Evolutionary conservation across 1,140 invertebrate species (phyloP).

Genomic region (Bilobella aurantiaca): DNA sequence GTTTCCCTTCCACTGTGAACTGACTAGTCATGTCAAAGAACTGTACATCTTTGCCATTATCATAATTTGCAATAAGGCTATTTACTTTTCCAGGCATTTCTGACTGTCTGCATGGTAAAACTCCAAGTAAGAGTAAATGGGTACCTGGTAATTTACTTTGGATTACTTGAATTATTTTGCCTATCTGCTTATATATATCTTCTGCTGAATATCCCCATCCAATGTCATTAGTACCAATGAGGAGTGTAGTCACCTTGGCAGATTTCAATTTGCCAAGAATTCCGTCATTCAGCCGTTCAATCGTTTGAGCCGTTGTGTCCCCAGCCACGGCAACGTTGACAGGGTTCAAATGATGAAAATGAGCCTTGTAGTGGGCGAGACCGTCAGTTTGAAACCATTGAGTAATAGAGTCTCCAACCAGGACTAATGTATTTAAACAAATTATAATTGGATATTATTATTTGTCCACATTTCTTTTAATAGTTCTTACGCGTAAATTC

Average conservation of each 20-base stretch:
- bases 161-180: background rate
- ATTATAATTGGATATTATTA: no score
- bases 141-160: background rate
- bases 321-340: background rate
- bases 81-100: background rate
- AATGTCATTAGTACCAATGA: conserved; percentile 4
- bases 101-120: background rate
- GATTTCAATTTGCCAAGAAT: background rate
- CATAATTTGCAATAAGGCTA: background rate
- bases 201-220: background rate
- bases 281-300: background rate
- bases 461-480: no score
- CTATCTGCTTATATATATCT: background rate
- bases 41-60: background rate
- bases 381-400: background rate
- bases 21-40: background rate
- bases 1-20: background rate
- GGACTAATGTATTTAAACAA: no score
- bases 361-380: background rate
- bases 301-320: background rate
- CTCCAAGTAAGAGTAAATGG: background rate
- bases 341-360: background rate
- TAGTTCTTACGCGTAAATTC: no score
- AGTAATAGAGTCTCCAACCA: background rate
- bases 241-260: background rate